These are phyloP conservation scores for Phymanthus crucifer DNA, from an alignment of 92 coral and sea anemone species.

Conservation along the genomic window DNA sequence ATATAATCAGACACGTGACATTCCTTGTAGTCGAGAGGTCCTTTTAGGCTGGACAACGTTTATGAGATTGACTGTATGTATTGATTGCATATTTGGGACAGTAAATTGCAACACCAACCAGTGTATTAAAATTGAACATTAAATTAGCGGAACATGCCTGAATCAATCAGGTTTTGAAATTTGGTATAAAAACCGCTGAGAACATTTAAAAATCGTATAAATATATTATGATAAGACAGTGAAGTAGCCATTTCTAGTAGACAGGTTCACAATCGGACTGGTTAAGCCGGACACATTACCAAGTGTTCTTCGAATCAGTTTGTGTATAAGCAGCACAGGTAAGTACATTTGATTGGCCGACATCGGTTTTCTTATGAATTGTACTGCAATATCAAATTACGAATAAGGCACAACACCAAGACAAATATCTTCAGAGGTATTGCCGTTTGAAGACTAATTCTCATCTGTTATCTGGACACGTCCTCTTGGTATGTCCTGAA, in stretches of 20 bases:
- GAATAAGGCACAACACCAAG: neutral
- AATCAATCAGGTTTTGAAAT: slow-evolving; percentile 1
- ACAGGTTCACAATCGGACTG: no score
- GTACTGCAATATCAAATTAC: neutral
- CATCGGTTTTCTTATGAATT: no score
- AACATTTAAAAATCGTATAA: neutral
- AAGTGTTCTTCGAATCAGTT: no score
- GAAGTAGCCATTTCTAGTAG: neutral
- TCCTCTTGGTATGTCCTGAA: slow-evolving; percentile 75
- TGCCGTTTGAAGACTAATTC: neutral
- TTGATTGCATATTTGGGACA: neutral
- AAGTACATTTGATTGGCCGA: no score
- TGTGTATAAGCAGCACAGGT: no score
- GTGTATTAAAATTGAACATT: neutral
- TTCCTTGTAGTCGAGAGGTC: no score
- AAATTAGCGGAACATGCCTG: neutral
- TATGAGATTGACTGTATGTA: neutral
- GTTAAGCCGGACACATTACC: no score
- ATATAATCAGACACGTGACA: neutral
- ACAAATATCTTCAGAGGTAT: neutral
- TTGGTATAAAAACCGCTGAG: neutral
- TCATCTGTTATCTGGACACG: slow-evolving; percentile 69
- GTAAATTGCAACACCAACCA: neutral
- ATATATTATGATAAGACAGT: neutral
- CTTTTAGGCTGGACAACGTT: no score